Percentiles rank a stretch among this genome's conserved stretches.
Conservation (phyloP, 2,888 invertebrate genomes). For the Apodemia duryi region DNA sequence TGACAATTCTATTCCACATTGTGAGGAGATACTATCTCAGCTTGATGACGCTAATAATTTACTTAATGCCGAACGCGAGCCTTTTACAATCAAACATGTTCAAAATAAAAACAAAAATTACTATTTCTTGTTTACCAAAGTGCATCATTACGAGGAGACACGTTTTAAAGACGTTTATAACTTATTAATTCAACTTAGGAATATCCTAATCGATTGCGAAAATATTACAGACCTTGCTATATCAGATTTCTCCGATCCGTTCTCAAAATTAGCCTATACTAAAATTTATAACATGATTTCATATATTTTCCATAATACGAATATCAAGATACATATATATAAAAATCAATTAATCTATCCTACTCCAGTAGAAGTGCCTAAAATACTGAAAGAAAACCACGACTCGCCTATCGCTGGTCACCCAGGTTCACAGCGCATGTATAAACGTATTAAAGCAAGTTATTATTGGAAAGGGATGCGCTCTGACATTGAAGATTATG, state of each 20-base stretch:
- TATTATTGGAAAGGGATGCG: background rate
- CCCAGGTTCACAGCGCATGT: no score
- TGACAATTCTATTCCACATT: no score
- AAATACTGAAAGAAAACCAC: conserved; percentile 33
- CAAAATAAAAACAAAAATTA: no score
- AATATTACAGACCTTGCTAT: no score
- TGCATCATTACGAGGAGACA: no score
- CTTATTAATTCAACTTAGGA: background rate
- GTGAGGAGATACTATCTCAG: background rate
- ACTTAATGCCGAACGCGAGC: no score
- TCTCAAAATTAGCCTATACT: conserved; percentile 17
- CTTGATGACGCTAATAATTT: background rate
- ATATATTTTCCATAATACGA: conserved; percentile 29
- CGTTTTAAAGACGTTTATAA: no score
- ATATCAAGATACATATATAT: conserved; percentile 23
- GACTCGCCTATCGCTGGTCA: conserved; percentile 24
- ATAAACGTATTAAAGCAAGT: conserved; percentile 24
- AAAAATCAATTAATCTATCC: conserved; percentile 27
- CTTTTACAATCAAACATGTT: no score
- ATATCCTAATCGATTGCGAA: no score
- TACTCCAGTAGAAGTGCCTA: conserved; percentile 24
- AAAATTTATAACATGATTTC: conserved; percentile 30
- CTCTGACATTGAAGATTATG: conserved; percentile 13
- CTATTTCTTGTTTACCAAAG: no score
- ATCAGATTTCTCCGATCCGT: no score